Percentiles rank a stretch among this genome's conserved stretches.
phyloP scores from a whole-genome alignment of 37 sponge, comb jelly and placozoan genomes.

The Geodia barretti region DNA sequence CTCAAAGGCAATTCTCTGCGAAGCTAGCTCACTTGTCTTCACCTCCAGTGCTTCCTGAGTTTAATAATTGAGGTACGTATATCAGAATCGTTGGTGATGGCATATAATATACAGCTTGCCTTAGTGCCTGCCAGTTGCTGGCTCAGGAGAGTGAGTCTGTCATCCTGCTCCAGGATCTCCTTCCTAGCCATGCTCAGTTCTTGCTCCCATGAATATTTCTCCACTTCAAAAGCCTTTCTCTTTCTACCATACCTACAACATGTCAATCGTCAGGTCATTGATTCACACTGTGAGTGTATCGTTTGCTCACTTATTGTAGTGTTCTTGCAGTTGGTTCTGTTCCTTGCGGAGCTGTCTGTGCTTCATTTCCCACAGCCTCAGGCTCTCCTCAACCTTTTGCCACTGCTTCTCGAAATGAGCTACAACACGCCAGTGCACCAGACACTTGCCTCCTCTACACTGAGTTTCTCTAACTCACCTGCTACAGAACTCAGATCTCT shows the following conservation, averaged over 20 bases:
- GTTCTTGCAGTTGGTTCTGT: slow-evolving; percentile 31
- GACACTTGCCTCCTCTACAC: no score
- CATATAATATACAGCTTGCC: slow-evolving; percentile 11
- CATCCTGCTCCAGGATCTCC: slow-evolving; percentile 79
- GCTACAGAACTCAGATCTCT: slow-evolving; percentile 66
- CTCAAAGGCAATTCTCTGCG: slow-evolving; percentile 78
- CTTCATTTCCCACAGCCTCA: slow-evolving; percentile 24
- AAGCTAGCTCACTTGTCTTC: slow-evolving; percentile 62
- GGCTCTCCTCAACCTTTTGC: slow-evolving; percentile 35
- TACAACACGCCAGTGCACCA: no score
- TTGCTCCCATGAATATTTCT: slow-evolving; percentile 66
- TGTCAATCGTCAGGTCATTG: no score
- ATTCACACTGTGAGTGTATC: no score
- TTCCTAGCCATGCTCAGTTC: slow-evolving; percentile 58
- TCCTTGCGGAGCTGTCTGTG: slow-evolving; percentile 44
- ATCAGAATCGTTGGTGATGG: no score
- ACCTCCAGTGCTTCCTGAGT: slow-evolving; percentile 57
- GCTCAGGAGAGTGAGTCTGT: slow-evolving; percentile 69
- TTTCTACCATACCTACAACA: slow-evolving; percentile 40
- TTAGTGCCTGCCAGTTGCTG: slow-evolving; percentile 74
- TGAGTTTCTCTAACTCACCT: slow-evolving; percentile 30
- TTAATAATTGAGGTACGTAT: background rate
- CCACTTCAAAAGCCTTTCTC: slow-evolving; percentile 43
- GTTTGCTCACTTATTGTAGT: background rate
- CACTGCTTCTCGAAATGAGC: slow-evolving; percentile 57